These are phyloP conservation scores for Cacoxenus indagator DNA, from an alignment of 2,888 invertebrate species.

Conservation along the genomic window DNA sequence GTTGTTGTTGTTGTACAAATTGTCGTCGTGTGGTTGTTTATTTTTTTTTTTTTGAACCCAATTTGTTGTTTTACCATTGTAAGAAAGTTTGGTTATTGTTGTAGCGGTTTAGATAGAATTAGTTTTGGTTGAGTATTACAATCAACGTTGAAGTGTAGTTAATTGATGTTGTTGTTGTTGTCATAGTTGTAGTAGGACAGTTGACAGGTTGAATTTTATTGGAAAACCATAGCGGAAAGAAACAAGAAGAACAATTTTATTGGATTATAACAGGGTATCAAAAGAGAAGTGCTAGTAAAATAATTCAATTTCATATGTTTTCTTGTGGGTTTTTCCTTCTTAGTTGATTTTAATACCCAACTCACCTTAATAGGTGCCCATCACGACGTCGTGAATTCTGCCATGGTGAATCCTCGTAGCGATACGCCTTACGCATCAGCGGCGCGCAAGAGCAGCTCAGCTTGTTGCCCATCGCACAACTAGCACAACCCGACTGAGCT, in stretches of 20 bases:
- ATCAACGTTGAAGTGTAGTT: conserved; percentile 36
- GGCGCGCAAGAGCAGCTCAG: conserved; percentile 97
- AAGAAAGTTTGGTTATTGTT: not conserved
- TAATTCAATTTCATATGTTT: not conserved
- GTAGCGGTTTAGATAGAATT: not conserved
- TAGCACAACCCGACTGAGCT: conserved; percentile 71
- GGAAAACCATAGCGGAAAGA: conserved; percentile 23
- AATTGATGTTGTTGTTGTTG: conserved; percentile 35
- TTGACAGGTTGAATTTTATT: conserved; percentile 42
- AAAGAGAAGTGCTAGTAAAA: conserved; percentile 11
- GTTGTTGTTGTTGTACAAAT: not conserved
- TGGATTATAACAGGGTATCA: conserved; percentile 25
- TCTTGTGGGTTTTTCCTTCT: too few species aligned
- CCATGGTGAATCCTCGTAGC: conserved; percentile 97
- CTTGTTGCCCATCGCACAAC: conserved; percentile 95
- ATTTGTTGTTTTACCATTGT: not conserved
- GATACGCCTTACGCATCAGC: conserved; percentile 95
- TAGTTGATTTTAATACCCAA: too few species aligned
- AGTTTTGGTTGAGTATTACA: not conserved
- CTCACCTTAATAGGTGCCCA: conserved; percentile 88
- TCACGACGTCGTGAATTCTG: conserved; percentile 88
- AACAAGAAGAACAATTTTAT: conserved; percentile 19
- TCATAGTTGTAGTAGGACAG: conserved; percentile 36
- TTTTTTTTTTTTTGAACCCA: not conserved
- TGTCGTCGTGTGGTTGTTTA: not conserved